Evolutionary conservation across 1,140 invertebrate species (phyloP).

Genomic region (Anoplolepis gracilipes): DNA sequence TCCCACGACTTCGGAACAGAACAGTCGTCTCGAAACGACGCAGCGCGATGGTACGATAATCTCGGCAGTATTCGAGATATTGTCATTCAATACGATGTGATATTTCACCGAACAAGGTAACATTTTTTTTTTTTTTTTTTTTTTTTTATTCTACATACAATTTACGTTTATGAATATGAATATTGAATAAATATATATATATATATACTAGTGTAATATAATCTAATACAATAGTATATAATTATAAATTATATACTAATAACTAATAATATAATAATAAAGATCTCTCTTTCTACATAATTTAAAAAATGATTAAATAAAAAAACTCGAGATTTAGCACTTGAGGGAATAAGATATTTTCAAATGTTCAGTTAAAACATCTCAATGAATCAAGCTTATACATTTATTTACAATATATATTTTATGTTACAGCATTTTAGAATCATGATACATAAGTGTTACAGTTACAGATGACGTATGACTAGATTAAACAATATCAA

Average conservation of each 20-base stretch:
- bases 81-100: not conserved
- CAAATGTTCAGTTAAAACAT: constrained; percentile 67
- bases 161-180: no score
- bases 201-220: no score
- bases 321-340: no score
- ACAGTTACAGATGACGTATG: constrained; percentile 73
- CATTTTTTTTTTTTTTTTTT: not conserved
- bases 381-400: constrained; percentile 67
- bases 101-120: not conserved
- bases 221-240: no score
- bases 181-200: no score
- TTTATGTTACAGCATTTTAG: constrained; percentile 72
- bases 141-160: not conserved
- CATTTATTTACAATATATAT: constrained; percentile 77
- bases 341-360: not conserved
- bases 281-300: no score
- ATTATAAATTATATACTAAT: no score
- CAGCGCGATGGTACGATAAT: not conserved
- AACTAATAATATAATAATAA: no score
- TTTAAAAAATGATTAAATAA: no score
- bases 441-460: constrained; percentile 72
- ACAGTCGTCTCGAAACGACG: not conserved
- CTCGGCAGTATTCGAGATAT: not conserved
- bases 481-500: constrained; percentile 80
- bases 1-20: not conserved